Conservation (phyloP, 2,797 vertebrate genomes). For the Ptychadena robeensis region DNA sequence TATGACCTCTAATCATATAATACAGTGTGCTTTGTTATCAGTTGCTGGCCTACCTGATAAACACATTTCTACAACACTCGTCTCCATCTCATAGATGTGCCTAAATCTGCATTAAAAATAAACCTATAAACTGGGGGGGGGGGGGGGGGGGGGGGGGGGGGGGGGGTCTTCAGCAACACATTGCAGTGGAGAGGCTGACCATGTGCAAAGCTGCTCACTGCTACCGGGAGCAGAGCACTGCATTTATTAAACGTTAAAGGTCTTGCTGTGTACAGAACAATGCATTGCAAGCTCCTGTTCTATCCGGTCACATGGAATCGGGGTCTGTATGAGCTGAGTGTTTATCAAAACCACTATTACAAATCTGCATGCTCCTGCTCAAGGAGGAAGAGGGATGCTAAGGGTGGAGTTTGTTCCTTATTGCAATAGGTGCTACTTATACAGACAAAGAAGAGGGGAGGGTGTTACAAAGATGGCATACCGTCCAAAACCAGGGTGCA, state of each 20-base stretch:
- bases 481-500: constrained; percentile 50
- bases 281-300: constrained; percentile 14
- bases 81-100: not conserved
- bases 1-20: constrained; percentile 4
- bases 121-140: not conserved
- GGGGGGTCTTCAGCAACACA: constrained; percentile 29
- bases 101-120: not conserved
- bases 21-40: constrained; percentile 52
- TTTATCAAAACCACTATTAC: constrained; percentile 33
- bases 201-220: not conserved
- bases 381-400: constrained; percentile 21
- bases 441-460: constrained; percentile 46
- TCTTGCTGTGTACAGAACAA: constrained; percentile 6
- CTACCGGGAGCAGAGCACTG: constrained; percentile 6
- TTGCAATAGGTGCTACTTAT: constrained; percentile 60
- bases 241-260: not conserved
- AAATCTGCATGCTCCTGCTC: constrained; percentile 40
- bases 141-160: not conserved
- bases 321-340: constrained; percentile 20
- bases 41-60: constrained; percentile 38
- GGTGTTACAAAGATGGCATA: constrained; percentile 54
- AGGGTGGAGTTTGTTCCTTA: constrained; percentile 38
- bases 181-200: not conserved
- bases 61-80: not conserved
- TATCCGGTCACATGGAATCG: constrained; percentile 19